phyloP scores from a whole-genome alignment of 2,888 invertebrate species.

The Priocnemis perturbator region DNA sequence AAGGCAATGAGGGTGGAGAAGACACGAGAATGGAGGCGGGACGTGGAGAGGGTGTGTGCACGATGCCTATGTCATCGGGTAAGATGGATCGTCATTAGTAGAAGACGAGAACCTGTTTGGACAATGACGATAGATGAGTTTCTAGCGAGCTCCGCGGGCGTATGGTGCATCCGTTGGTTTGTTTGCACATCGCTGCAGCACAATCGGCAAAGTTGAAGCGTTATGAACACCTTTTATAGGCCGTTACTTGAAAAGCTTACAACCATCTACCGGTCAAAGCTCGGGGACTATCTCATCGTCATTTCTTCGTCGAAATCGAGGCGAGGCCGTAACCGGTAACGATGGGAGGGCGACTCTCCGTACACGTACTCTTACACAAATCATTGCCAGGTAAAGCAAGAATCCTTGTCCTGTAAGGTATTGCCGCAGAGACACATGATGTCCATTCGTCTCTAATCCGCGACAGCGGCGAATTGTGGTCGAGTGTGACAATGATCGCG shows the following conservation, averaged over 20 bases:
- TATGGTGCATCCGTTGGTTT: constrained; percentile 22
- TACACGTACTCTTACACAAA: background rate
- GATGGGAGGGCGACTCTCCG: too few species aligned
- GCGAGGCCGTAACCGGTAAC: constrained; percentile 6
- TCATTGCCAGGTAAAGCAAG: background rate
- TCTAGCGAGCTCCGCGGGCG: constrained; percentile 34
- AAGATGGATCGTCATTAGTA: constrained; percentile 41
- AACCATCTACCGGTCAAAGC: constrained; percentile 40
- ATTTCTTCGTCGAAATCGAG: constrained; percentile 29
- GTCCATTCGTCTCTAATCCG: background rate
- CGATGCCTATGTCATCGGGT: constrained; percentile 24
- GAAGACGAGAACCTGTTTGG: constrained; percentile 59
- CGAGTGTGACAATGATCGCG: too few species aligned
- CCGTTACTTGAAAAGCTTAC: constrained; percentile 50
- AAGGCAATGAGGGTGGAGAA: too few species aligned
- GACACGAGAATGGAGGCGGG: too few species aligned
- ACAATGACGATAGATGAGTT: constrained; percentile 58
- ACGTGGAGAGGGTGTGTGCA: background rate
- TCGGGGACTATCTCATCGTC: constrained; percentile 38
- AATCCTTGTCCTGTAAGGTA: too few species aligned
- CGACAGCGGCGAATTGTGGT: background rate
- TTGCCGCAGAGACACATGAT: too few species aligned
- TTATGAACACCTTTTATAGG: constrained; percentile 38
- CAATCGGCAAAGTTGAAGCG: too few species aligned
- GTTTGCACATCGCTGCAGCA: constrained; percentile 22